phyloP scores from a whole-genome alignment of 2,888 invertebrate species.

The Drosophila melanosoma region DNA sequence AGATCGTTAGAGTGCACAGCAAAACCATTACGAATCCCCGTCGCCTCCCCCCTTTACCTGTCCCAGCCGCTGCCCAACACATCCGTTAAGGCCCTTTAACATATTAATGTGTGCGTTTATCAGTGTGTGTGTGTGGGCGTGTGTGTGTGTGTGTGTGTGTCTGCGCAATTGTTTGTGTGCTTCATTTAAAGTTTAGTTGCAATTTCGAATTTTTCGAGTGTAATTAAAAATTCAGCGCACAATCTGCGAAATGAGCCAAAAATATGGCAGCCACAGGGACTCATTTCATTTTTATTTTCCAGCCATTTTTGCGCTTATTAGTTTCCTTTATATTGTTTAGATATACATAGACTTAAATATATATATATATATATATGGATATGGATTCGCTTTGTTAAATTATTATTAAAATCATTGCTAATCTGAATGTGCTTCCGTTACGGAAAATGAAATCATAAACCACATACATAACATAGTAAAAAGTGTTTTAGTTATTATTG shows the following conservation, averaged over 20 bases:
- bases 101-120: slow-evolving; percentile 1
- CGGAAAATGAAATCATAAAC: neutral
- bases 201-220: slow-evolving; percentile 64
- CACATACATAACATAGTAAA: neutral
- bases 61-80: neutral
- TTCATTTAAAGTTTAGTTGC: slow-evolving; percentile 72
- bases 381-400: neutral
- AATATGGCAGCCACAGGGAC: slow-evolving; percentile 42
- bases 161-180: slow-evolving; percentile 16
- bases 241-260: slow-evolving; percentile 61
- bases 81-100: neutral
- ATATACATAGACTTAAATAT: neutral
- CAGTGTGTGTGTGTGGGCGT: neutral
- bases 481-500: neutral
- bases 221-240: slow-evolving; percentile 75
- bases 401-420: neutral
- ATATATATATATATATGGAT: neutral
- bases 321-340: slow-evolving; percentile 18
- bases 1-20: slow-evolving; percentile 34
- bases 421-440: neutral
- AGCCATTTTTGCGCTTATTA: slow-evolving; percentile 36
- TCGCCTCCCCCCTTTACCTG: neutral
- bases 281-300: slow-evolving; percentile 16
- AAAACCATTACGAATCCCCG: slow-evolving; percentile 9
- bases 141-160: slow-evolving; percentile 22